Evolutionary conservation across 2,888 invertebrate species (phyloP), one percentile per base, ranked within the genome.

Genomic region (Eupithecia exiguata): DNA sequence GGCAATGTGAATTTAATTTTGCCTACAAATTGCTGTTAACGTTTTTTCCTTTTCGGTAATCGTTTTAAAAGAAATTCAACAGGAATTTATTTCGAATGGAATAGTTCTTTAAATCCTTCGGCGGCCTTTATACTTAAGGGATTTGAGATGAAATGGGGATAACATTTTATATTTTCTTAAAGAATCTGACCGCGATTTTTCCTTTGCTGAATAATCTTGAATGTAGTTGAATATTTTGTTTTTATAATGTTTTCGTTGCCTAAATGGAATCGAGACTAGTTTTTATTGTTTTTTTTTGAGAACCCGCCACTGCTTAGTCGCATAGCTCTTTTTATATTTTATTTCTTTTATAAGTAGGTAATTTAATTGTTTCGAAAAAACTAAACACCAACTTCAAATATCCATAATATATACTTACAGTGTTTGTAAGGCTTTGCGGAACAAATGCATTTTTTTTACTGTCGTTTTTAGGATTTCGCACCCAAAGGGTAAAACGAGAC

Each of bases 1-100:
- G 40, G 71, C 73, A 75, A 76, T 70, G 38, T 72, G 71, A 77
- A 77, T 80, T 80, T 76, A 78, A 79, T 78, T 78, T 75, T 69
- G 74, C 68, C 69, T 53, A 70, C 75, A 74, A 78, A 78, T 78
- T 77, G 78, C 75, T 69, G 74, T 72, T 72, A 71, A 74, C 71
- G 63, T 30, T 76, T 77, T 77, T 78, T 70, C 68, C 38, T 69
- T 71, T 71, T 74, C 38, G 70, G 70, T 74, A 78, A 76, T 78
- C 68, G 71, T 21, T 14, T 66, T 25, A 66, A 43, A 65, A 25
- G 25, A 40, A 16, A 25, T 66, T 40, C 61, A 61, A n/a, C 1
- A 10, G 58, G 61, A 61, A n/a, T n/a, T n/a, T n/a, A n/a, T 69
- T 69, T 30, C 61, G 53, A 68, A 68, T 68, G n/a, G 35, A 53